A percentile compares a stretch with the other conserved stretches of the same genome.
Conservation (phyloP, 2,888 invertebrate species). For the Steinernema carpocapsae region DNA sequence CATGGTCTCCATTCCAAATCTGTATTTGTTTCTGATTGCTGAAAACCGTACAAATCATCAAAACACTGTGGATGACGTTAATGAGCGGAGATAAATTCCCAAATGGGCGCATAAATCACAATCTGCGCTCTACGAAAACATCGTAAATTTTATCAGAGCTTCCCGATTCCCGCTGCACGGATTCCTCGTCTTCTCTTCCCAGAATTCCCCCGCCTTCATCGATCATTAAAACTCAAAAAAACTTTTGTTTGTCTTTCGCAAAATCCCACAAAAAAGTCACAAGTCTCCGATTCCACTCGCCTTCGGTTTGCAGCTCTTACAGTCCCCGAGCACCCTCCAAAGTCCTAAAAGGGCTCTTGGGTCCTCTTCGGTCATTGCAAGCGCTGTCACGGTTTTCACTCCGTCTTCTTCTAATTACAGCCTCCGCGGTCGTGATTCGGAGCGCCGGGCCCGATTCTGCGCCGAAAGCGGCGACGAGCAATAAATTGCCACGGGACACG, state of each 20-base stretch:
- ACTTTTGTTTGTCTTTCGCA: too few species aligned
- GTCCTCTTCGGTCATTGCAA: not conserved
- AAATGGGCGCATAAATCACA: conserved; percentile 10
- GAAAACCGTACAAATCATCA: not conserved
- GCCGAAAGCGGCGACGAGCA: conserved; percentile 26
- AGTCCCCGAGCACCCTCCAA: not conserved
- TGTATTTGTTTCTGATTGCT: too few species aligned
- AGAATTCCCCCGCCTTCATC: too few species aligned
- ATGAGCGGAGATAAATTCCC: not conserved
- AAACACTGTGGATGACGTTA: not conserved
- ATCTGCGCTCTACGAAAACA: not conserved
- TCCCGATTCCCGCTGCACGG: too few species aligned
- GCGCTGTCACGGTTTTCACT: not conserved
- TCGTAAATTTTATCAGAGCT: not conserved
- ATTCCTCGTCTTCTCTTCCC: too few species aligned
- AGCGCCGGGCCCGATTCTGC: conserved; percentile 4
- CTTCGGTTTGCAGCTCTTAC: not conserved
- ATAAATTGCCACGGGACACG: conserved; percentile 29
- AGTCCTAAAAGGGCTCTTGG: conserved; percentile 2
- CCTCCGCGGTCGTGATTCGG: too few species aligned
- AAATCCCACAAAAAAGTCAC: too few species aligned
- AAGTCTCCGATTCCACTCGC: not conserved
- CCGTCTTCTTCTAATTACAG: too few species aligned
- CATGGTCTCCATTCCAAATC: too few species aligned
- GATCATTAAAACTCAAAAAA: too few species aligned